phyloP scores from a whole-genome alignment of 2,888 invertebrate species.

The Rhagium mordax region DNA sequence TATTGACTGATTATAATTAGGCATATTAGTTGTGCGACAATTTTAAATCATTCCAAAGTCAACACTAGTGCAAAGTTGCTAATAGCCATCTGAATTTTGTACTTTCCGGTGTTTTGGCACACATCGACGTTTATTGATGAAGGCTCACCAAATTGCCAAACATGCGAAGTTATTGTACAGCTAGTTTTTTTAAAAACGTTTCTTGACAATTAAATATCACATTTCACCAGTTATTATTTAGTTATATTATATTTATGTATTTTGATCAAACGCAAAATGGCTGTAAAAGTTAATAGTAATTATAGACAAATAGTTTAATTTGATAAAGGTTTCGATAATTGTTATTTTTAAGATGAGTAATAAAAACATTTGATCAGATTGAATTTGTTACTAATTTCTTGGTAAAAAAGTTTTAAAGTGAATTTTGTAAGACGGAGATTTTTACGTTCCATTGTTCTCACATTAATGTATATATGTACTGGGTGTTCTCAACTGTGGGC shows the following conservation, averaged over 20 bases:
- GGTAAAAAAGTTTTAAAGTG: not conserved
- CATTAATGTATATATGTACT: not conserved
- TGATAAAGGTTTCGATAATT: not conserved
- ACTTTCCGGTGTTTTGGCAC: not conserved
- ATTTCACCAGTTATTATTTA: not conserved
- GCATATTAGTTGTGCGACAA: not conserved
- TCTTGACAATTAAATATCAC: conserved; percentile 22
- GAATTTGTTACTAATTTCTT: not conserved
- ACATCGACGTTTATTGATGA: not conserved
- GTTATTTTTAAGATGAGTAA: not conserved
- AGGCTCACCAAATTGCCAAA: conserved; percentile 5
- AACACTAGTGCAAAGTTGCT: not conserved
- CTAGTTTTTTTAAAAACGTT: not conserved
- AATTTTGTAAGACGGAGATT: not conserved
- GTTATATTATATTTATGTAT: not conserved
- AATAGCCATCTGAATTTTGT: not conserved
- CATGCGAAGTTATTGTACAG: conserved; percentile 20
- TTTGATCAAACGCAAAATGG: conserved; percentile 3
- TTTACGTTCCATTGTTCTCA: not conserved
- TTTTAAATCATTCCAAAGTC: not conserved
- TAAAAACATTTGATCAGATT: not conserved
- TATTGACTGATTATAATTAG: not conserved
- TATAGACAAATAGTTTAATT: conserved; percentile 7
- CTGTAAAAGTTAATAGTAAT: conserved; percentile 6
- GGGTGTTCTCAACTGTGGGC: too few species aligned